Evolutionary conservation across 2,113 vertebrate genomes (phyloP), one percentile per base, ranked within the genome.

Genomic region (Tetrax tetrax): DNA sequence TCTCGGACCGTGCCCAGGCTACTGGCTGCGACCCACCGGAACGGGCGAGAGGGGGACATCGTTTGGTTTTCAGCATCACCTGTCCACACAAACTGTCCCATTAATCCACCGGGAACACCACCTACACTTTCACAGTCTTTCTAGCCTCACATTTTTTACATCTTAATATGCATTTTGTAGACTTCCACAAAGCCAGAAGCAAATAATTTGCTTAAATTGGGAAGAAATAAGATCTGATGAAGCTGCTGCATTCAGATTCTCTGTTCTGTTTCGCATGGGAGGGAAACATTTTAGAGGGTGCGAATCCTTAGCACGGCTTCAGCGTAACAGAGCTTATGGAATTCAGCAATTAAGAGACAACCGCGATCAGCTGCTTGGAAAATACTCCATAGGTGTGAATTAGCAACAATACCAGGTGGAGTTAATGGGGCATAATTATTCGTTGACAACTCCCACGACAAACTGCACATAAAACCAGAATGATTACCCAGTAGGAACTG

Each of bases 201-300:
- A 83, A 91, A 66, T 3, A 15, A 61, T 57, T 68, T 80, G 70
- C 70, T 89, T 76, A 79, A 75, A 65, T 0, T 16, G 47, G 38
- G 78, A 50, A 57, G 41, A 59, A 90, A 70, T 24, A 29, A 77
- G 78, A 61, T 76, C 82, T 86, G 93, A 89, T 74, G 50, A 65
- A 87, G 83, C 89, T 29, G 38, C 72, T 4, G 5, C 28, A 4
- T 35, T 86, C 81, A 12, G 0, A 33, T 21, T 91, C 82, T 47
- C 79, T 66, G 51, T 81, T 66, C 20, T 5, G 69, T 31, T 92
- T 80, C 5, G 20, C 83, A 75, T 95, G 60, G 80, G 69, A 90
- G 66, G 92, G 83, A 89, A 37, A 89, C 31, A 37, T 64, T 95
- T 95, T 93, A 95, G 89, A 88, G 87, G 91, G 94, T 96, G 91